Evolutionary conservation across 37 sponge, comb jelly and placozoan genomes (phyloP).

Genomic region (Oopsacas minuta): DNA sequence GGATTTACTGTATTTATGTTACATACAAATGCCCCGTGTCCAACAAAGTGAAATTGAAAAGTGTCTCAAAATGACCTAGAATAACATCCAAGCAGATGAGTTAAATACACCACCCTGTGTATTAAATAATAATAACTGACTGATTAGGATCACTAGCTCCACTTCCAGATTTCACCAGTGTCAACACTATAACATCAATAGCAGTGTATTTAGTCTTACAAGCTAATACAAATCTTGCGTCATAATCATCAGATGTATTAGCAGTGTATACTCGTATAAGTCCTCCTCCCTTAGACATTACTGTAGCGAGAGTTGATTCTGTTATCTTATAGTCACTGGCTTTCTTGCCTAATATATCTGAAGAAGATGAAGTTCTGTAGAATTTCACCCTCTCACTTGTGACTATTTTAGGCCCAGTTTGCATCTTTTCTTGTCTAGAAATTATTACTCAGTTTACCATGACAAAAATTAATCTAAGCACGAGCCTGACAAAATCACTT

Average conservation of each 20-base stretch:
- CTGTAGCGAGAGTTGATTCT: background rate
- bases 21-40: too few species aligned
- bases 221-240: conserved; percentile 33
- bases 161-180: conserved; percentile 38
- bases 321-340: background rate
- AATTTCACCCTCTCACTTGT: background rate
- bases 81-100: too few species aligned
- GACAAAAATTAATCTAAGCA: too few species aligned
- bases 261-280: conserved; percentile 55
- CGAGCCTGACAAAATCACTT: too few species aligned
- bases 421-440: background rate
- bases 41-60: too few species aligned
- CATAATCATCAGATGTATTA: conserved; percentile 38
- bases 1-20: too few species aligned
- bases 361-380: conserved; percentile 35
- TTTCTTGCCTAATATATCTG: conserved; percentile 22
- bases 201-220: conserved; percentile 37
- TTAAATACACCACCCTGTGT: too few species aligned
- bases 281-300: conserved; percentile 33
- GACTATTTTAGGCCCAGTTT: background rate
- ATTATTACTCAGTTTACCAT: too few species aligned
- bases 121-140: conserved; percentile 23
- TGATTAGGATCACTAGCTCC: conserved; percentile 31
- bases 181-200: conserved; percentile 29
- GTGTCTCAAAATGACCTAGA: too few species aligned